phyloP scores from a whole-genome alignment of 2,888 invertebrate species.

The Cylindroiulus punctatus region DNA sequence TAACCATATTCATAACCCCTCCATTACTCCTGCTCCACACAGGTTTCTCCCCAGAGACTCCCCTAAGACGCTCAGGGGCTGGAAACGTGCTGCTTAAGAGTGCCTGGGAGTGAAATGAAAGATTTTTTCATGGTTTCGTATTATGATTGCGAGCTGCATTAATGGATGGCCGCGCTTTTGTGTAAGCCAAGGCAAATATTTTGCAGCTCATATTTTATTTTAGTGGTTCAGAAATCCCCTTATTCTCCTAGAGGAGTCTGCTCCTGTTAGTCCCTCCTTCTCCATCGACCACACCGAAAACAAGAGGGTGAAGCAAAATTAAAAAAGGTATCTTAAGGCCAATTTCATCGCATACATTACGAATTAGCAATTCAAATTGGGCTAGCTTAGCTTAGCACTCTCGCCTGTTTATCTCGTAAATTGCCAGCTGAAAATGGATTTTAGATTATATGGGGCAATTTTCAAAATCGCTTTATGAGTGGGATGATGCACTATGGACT shows the following conservation, averaged over 20 bases:
- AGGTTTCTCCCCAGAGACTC: neutral
- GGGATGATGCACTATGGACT: conserved; percentile 6
- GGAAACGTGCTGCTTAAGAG: neutral
- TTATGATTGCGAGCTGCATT: neutral
- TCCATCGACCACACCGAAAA: neutral
- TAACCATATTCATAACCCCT: neutral
- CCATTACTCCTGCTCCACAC: neutral
- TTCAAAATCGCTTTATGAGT: conserved; percentile 26
- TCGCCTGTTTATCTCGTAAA: conserved; percentile 38
- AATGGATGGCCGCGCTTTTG: neutral
- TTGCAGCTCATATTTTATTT: conserved; percentile 37
- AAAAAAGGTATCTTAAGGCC: neutral
- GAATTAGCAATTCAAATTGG: conserved; percentile 42
- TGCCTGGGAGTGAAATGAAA: neutral
- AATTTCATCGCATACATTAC: conserved; percentile 12
- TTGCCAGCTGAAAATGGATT: conserved; percentile 12
- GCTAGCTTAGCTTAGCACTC: conserved; percentile 12
- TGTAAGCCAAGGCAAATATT: conserved; percentile 12
- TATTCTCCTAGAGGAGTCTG: neutral
- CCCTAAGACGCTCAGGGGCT: conserved; percentile 13
- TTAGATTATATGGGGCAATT: conserved; percentile 36
- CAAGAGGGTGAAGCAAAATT: neutral
- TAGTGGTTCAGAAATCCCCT: neutral
- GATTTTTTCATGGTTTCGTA: neutral
- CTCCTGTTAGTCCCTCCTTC: neutral